A percentile compares a stretch with the other conserved stretches of the same genome.
Conservation (phyloP, 2,113 vertebrate genomes). For the Brachyhypopomus gauderio region DNA sequence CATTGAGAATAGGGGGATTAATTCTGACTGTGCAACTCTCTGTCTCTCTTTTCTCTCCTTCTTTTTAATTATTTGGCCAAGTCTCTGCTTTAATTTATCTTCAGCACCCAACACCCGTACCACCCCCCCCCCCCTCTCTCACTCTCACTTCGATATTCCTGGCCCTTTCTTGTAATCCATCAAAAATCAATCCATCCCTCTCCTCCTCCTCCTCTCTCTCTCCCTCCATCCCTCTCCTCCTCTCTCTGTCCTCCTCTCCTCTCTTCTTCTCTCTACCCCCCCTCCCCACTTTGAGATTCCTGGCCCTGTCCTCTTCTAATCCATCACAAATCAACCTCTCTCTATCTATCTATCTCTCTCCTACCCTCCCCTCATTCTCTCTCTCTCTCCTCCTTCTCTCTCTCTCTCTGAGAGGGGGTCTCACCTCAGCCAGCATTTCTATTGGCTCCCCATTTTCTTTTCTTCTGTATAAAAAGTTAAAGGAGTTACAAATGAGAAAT, state of each 20-base stretch:
- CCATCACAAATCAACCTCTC: conserved; percentile 68
- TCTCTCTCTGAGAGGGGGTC: conserved; percentile 62
- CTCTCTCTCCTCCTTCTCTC: conserved; percentile 57
- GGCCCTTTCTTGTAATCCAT: conserved; percentile 69
- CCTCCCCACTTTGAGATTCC: conserved; percentile 57
- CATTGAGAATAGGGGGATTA: conserved; percentile 46
- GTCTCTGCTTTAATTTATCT: conserved; percentile 44
- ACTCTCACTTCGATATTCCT: conserved; percentile 56
- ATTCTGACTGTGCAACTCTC: conserved; percentile 53
- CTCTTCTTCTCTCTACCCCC: conserved; percentile 48
- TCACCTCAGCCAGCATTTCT: not conserved
- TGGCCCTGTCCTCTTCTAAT: conserved; percentile 70
- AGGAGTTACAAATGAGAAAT: conserved; percentile 15
- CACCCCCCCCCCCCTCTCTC: conserved; percentile 22
- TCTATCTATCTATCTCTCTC: conserved; percentile 69
- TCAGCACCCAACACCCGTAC: conserved; percentile 35
- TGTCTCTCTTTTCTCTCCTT: conserved; percentile 37
- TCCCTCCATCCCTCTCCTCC: no score
- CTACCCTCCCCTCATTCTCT: conserved; percentile 61
- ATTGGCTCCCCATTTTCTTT: not conserved
- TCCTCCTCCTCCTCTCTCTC: conserved; percentile 60
- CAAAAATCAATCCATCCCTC: conserved; percentile 69
- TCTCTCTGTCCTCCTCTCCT: not conserved
- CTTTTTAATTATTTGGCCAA: conserved; percentile 50
- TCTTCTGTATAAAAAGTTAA: not conserved